Percentiles rank a stretch among this genome's conserved stretches.
Evolutionary conservation across 1,140 invertebrate species (phyloP).

Genomic region (Plutomurus gul): DNA sequence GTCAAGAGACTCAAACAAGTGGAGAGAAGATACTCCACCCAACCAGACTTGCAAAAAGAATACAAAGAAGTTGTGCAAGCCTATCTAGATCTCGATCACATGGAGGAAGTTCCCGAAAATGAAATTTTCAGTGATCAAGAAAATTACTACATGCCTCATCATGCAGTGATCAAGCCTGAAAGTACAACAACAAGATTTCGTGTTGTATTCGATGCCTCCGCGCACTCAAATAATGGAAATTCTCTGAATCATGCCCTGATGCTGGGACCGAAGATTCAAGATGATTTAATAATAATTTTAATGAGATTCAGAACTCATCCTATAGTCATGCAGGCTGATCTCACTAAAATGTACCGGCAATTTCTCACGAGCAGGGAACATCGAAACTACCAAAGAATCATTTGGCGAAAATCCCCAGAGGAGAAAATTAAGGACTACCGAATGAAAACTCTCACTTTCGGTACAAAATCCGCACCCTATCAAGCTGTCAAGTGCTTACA

Average conservation of each 20-base stretch:
- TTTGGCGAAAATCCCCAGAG: not conserved
- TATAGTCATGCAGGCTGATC: not conserved
- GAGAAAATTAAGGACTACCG: not conserved
- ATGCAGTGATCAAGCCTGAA: not conserved
- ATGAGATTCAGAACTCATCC: not conserved
- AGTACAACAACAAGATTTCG: not conserved
- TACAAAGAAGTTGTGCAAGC: not conserved
- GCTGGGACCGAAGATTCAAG: not conserved
- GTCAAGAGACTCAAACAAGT: not conserved
- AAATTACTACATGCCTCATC: not conserved
- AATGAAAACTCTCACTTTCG: not conserved
- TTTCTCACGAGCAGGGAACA: not conserved
- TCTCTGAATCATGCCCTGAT: not conserved
- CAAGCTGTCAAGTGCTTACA: not conserved
- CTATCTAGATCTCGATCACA: not conserved
- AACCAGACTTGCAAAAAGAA: not conserved
- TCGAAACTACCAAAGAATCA: not conserved
- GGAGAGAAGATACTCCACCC: not conserved
- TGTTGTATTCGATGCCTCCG: not conserved
- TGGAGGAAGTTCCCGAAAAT: not conserved
- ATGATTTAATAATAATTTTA: not conserved
- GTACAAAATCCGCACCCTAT: not conserved
- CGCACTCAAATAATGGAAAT: not conserved
- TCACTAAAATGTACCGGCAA: not conserved
- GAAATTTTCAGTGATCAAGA: not conserved